Evolutionary conservation across 2,113 vertebrate genomes (phyloP), one percentile per base, ranked within the genome.

Genomic region (Nansenia antarctica): DNA sequence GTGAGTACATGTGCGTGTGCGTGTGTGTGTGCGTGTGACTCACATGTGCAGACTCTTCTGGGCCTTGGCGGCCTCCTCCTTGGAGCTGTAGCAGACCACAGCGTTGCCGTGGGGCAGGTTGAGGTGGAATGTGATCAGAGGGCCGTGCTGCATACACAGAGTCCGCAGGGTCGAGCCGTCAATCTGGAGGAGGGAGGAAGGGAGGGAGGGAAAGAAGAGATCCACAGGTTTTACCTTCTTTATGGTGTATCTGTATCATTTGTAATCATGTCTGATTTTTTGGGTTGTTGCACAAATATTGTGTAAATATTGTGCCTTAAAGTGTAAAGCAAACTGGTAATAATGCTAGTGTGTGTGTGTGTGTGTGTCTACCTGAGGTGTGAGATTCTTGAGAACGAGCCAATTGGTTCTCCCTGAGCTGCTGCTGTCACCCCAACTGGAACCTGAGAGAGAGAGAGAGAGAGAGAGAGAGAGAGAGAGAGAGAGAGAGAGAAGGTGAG

Each of bases 21-120:
- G 42, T 31, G 14, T 27, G 14, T 34, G 42, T 45, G 11, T 35
- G 37, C 9, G 18, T 35, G 42, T 26, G 9, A 87, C 97, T 95
- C 85, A 99, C 98, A 99, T 99, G 95, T 99, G 98, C 94, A 99
- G 96, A 93, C 97, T 98, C 90, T 98, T 98, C 90, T 99, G 97
- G 92, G 98, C 98, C 94, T 99, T 99, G 85, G 95, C 93, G 72
- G 97, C 98, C 94, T 99, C 98, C 84, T 99, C 98, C 88, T 96
- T 98, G 77, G 98, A 98, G 92, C 95, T 97, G 94, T 99, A 99
- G 86, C 96, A 96, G 86, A 99, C 97, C 85, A 99, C 92, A 70
- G 98, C 98, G 61, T 94, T 99, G 72, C 98, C 98, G 3, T 99
- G 96, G 12, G 96, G 97, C 91, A 99, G 95, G 93, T 98, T 99